phyloP scores from a whole-genome alignment of 2,888 invertebrate genomes.

The Octonoba sinensis region DNA sequence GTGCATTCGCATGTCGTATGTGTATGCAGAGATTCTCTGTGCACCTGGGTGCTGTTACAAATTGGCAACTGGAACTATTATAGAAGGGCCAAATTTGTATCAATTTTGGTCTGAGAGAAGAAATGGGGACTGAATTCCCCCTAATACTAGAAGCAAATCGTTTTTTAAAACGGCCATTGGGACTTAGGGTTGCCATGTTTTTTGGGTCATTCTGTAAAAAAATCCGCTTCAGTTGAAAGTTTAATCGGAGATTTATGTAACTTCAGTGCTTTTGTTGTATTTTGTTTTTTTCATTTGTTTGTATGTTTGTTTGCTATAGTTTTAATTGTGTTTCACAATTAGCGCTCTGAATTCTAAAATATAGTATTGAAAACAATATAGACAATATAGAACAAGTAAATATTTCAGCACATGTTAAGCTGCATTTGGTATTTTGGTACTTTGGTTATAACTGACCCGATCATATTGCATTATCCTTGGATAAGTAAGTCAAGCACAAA shows the following conservation, averaged over 20 bases:
- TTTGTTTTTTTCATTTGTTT: too few relatives aligned
- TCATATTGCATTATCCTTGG: too few relatives aligned
- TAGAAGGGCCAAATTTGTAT: conserved; percentile 58
- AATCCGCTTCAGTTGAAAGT: neutral
- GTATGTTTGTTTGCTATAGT: too few relatives aligned
- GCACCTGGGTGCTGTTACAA: conserved; percentile 63
- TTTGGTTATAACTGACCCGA: too few relatives aligned
- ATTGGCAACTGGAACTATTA: conserved; percentile 55
- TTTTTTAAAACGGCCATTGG: conserved; percentile 30
- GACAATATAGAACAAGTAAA: too few relatives aligned
- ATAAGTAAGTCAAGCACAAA: too few relatives aligned
- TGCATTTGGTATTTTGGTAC: too few relatives aligned
- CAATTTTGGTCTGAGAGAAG: conserved; percentile 51
- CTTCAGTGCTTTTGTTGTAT: too few relatives aligned
- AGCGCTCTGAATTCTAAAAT: too few relatives aligned
- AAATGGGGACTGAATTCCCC: conserved; percentile 15
- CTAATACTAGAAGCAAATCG: conserved; percentile 17
- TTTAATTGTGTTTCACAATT: too few relatives aligned
- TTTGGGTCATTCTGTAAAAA: conserved; percentile 9
- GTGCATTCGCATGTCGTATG: conserved; percentile 33
- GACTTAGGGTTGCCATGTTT: conserved; percentile 14
- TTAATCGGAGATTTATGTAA: neutral
- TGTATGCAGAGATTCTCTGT: conserved; percentile 31
- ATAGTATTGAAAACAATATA: too few relatives aligned
- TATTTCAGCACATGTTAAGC: too few relatives aligned